phyloP scores from a whole-genome alignment of 2,888 invertebrate species.

The Thecocarcelia acutangulata region DNA sequence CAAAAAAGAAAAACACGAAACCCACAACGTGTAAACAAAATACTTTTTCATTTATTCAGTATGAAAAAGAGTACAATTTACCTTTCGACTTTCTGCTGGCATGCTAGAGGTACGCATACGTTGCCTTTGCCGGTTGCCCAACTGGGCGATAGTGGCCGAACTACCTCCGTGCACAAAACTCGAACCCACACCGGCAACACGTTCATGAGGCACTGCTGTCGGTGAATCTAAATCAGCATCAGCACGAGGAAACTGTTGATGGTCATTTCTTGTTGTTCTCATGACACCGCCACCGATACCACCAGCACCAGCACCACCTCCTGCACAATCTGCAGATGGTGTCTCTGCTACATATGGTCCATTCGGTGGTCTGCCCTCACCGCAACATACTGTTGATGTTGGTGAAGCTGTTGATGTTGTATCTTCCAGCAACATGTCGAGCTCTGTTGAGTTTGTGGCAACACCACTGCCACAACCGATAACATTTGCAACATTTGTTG shows the following conservation, averaged over 20 bases:
- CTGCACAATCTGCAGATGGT: conserved; percentile 63
- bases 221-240: conserved; percentile 59
- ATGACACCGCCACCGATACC: conserved; percentile 15
- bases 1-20: background rate
- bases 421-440: conserved; percentile 73
- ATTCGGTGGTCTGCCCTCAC: conserved; percentile 58
- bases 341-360: conserved; percentile 63
- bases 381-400: conserved; percentile 63
- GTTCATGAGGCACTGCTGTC: conserved; percentile 61
- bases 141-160: conserved; percentile 74
- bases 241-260: conserved; percentile 31
- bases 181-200: conserved; percentile 62
- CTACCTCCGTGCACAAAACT: conserved; percentile 72
- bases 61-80: conserved; percentile 65
- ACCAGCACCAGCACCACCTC: conserved; percentile 10
- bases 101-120: conserved; percentile 81
- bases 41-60: too few relatives aligned
- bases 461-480: conserved; percentile 45
- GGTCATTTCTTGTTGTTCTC: conserved; percentile 50
- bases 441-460: conserved; percentile 55
- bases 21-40: conserved; percentile 11
- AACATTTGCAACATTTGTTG: conserved; percentile 11
- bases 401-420: conserved; percentile 69
- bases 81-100: conserved; percentile 81
- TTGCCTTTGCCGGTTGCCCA: conserved; percentile 76